Base-by-base conservation (phyloP, 2,888 invertebrate species). In the Anarsia innoxiella region DNA sequence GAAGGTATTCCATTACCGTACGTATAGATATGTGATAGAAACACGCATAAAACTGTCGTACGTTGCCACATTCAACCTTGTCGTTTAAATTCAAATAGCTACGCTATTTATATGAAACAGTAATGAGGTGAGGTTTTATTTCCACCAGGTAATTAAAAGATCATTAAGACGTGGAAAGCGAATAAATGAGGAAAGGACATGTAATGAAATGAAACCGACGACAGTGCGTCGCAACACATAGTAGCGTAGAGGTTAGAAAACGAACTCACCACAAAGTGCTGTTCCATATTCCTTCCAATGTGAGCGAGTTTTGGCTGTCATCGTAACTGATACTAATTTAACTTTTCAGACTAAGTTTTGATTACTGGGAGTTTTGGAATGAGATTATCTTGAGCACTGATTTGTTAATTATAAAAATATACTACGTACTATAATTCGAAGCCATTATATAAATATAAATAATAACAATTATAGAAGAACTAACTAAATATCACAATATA, bases 231-330 rank as follows among this genome's bases (percentile, higher is more conserved):
- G 49, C 47, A 56, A 66, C 68, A 65, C 68, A 74, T 71, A 72
- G 63, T 50, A 55, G 48, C 56, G 42, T 49, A 70, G 74, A 82
- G 78, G 80, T 79, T 80, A 82, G 72, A 68, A 73, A 56, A 47
- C 52, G 35, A 51, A 83, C 84, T 85, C 60, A 85, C 86, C 85
- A 75, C 83, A 85, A 54, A 86, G 68, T 59, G 86, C 85, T 65
- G 82, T 83, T 73, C 78, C 83, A 74, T 86, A 86, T 80, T 86
- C 86, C 76, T 85, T 86, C 85, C 83, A 85, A 75, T 86, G 85
- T 65, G 84, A 83, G 68, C 80, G 80, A 73, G 80, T 74, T 75
- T 78, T 83, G 64, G 80, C 75, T 67, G 84, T 80, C 85, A 85
- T 85, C 66, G 71, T 55, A 63, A 66, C 57, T 65, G 61, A 62